Conservation (phyloP, 2,113 vertebrate species). For the Stigmatopora nigra region DNA sequence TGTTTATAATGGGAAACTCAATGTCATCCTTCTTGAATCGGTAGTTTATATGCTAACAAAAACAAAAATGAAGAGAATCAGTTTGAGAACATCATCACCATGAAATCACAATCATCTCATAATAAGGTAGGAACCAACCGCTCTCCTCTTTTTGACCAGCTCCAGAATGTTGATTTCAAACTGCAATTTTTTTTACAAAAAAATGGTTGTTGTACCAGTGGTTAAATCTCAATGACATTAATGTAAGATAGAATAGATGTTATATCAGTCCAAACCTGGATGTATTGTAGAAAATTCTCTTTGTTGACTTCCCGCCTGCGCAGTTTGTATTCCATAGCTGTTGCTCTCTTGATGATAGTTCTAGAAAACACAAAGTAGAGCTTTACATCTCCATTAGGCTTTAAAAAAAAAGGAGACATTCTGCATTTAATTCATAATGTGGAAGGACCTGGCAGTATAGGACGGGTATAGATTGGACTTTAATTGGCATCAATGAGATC, state of each 20-base stretch:
- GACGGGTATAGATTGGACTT: no score
- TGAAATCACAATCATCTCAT: not conserved
- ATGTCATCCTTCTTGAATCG: slow-evolving; percentile 90
- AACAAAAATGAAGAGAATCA: not conserved
- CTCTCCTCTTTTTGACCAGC: slow-evolving; percentile 86
- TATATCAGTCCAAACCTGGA: slow-evolving; percentile 72
- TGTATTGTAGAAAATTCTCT: slow-evolving; percentile 85
- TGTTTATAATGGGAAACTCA: slow-evolving; percentile 78
- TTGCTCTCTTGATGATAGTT: slow-evolving; percentile 81
- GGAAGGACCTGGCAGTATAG: no score
- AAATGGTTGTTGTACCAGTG: slow-evolving; percentile 5
- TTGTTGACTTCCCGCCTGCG: slow-evolving; percentile 79
- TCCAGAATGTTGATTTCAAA: slow-evolving; percentile 93
- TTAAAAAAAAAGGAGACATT: not conserved
- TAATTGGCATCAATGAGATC: not conserved
- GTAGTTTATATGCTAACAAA: slow-evolving; percentile 79
- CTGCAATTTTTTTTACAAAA: slow-evolving; percentile 53
- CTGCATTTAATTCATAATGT: not conserved
- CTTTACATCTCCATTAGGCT: not conserved
- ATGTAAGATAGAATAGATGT: not conserved
- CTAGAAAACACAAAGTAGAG: slow-evolving; percentile 52
- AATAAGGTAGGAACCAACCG: slow-evolving; percentile 68
- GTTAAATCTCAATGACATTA: not conserved
- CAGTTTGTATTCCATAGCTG: slow-evolving; percentile 90
- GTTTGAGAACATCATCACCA: not conserved